A percentile compares a stretch with the other conserved stretches of the same genome.
These are phyloP conservation scores for Cancer borealis DNA, from an alignment of 2,888 invertebrate species.

Conservation along the genomic window DNA sequence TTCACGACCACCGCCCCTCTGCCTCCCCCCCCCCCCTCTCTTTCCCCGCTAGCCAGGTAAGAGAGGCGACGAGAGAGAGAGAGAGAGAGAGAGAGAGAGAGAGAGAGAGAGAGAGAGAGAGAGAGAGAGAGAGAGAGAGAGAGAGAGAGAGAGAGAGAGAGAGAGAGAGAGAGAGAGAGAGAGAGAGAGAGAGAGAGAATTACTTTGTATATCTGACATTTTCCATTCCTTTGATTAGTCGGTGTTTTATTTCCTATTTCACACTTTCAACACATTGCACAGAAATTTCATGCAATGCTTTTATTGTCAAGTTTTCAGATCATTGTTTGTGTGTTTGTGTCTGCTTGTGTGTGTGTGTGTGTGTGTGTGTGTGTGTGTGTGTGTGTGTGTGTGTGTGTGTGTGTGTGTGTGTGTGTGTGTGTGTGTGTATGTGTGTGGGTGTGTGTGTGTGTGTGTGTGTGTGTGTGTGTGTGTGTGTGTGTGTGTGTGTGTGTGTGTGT, in stretches of 20 bases:
- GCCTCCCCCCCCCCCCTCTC: background rate
- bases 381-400: constrained; percentile 17
- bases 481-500: constrained; percentile 3
- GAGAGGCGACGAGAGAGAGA: background rate
- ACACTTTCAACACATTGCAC: background rate
- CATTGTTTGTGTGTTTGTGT: background rate
- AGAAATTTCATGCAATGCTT: background rate
- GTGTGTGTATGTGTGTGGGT: background rate
- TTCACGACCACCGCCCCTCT: constrained; percentile 31
- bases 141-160: constrained; percentile 41
- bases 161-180: constrained; percentile 45
- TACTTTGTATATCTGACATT: constrained; percentile 37
- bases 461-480: background rate
- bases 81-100: constrained; percentile 20
- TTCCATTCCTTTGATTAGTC: constrained; percentile 43
- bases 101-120: constrained; percentile 30
- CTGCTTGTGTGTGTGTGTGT: constrained; percentile 33
- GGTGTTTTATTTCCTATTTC: background rate
- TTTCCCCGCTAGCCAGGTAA: background rate
- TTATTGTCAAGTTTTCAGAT: constrained; percentile 17
- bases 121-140: constrained; percentile 40
- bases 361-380: constrained; percentile 26
- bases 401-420: constrained; percentile 18
- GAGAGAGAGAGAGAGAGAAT: constrained; percentile 36
- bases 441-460: background rate